Conservation (phyloP, 2,888 invertebrate species). For the Philaethria dido region DNA sequence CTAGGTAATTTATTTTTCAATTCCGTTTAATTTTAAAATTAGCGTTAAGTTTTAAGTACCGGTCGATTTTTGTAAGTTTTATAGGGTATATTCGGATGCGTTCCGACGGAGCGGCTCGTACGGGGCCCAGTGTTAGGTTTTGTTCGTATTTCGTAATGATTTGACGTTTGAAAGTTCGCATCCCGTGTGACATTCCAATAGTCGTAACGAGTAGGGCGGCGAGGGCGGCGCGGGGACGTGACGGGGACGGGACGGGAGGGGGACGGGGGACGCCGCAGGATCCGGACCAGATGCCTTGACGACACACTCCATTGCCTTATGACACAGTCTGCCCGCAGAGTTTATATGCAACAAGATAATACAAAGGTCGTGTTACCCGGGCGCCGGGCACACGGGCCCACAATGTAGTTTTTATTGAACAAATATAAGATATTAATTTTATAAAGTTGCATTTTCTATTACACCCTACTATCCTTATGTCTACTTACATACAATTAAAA, state of each 20-base stretch:
- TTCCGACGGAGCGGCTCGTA: conserved; percentile 64
- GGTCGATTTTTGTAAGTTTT: conserved; percentile 84
- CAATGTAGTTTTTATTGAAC: conserved; percentile 84
- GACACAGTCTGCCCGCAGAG: conserved; percentile 84
- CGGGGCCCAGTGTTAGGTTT: conserved; percentile 71
- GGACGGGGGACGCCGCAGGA: conserved; percentile 50
- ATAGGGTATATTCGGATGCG: conserved; percentile 80
- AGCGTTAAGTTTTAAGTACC: conserved; percentile 80
- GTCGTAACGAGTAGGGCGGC: conserved; percentile 70
- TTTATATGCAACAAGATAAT: conserved; percentile 83
- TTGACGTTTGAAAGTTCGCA: conserved; percentile 74
- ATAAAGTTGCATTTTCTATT: conserved; percentile 77
- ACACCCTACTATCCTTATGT: not conserved
- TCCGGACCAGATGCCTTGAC: conserved; percentile 73
- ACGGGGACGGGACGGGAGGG: conserved; percentile 46
- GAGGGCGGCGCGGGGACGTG: conserved; percentile 48
- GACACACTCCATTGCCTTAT: conserved; percentile 80
- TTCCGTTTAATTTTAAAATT: conserved; percentile 84
- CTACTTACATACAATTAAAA: not conserved
- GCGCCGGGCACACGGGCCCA: conserved; percentile 83
- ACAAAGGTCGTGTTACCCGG: conserved; percentile 84
- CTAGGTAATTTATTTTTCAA: conserved; percentile 85
- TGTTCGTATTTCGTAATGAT: conserved; percentile 74
- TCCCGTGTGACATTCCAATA: conserved; percentile 82
- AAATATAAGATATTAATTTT: conserved; percentile 85